Evolutionary conservation across 2,888 invertebrate species (phyloP), one percentile per base, ranked within the genome.

Genomic region (Dermolepida albohirtum): DNA sequence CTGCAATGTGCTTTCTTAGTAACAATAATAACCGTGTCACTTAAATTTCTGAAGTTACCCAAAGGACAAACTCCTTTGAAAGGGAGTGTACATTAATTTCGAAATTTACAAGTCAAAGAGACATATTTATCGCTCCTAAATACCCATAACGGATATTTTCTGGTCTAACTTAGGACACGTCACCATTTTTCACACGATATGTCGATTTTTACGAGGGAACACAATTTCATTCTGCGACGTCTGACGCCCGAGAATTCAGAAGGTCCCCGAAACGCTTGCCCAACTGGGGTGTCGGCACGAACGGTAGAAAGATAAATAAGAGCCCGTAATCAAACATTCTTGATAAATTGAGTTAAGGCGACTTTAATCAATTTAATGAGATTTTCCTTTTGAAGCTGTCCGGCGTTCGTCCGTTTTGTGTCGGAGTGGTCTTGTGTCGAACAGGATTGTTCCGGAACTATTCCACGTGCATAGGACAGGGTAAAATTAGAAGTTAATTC

Each of bases 321-420:
- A 62, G 10, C 14, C 59, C 39, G 34, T 47, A 62, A 62, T 62
- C 59, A 62, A 62, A 62, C 59, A 62, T 47, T 47, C 47, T 17
- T 34, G 17, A 62, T 62, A 62, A 62, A 62, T 62, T 62, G 47
- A 62, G 47, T 62, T 62, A 62, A 14, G 16, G 7, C 34, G 14
- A 47, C 47, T 59, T 59, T 47, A 59, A 59, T 59, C 59, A 47
- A 59, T 47, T 59, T 62, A 49, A 62, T 62, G 47, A 62, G 59
- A 49, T 39, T 62, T 62, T 44, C 34, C 34, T 47, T 52, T 62
- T 47, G 47, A 47, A 62, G 59, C 16, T 8, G 47, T 29, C 47
- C 10, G 12, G 6, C 6, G 29, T 11, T 14, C 44, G 11, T 14
- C 14, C 29, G 34, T 10, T 47, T 47, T 29, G 16, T 14, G 12